phyloP scores from a whole-genome alignment of 2,888 invertebrate species.

The Seira musarum region DNA sequence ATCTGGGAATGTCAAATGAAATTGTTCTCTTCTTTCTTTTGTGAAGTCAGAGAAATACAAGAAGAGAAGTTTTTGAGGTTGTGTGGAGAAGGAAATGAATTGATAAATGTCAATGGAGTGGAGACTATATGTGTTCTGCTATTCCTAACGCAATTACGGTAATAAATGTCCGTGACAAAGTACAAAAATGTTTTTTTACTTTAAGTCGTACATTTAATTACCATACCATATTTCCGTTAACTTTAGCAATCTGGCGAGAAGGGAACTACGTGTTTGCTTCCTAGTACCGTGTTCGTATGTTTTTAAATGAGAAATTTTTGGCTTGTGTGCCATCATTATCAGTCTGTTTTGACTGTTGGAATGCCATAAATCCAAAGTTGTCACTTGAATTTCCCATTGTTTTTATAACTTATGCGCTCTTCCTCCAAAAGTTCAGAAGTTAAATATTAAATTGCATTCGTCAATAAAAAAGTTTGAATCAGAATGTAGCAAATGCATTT shows the following conservation, averaged over 20 bases:
- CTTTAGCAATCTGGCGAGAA: too few species aligned
- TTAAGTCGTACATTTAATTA: too few species aligned
- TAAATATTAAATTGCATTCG: too few species aligned
- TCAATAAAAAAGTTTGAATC: too few species aligned
- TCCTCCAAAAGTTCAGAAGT: too few species aligned
- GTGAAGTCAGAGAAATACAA: neutral
- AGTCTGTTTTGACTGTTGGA: constrained; percentile 47
- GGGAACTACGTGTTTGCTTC: too few species aligned
- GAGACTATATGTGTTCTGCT: neutral
- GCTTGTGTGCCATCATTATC: constrained; percentile 44
- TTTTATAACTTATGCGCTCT: neutral
- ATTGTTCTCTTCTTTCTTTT: neutral
- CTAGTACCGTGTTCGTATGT: too few species aligned
- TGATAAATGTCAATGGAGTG: constrained; percentile 31
- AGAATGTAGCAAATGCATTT: too few species aligned
- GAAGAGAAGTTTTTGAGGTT: too few species aligned
- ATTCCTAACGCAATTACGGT: constrained; percentile 16
- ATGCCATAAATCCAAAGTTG: constrained; percentile 50
- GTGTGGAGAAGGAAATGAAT: neutral
- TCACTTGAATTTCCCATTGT: constrained; percentile 30
- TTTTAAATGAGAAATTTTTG: constrained; percentile 11
- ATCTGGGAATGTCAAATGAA: constrained; percentile 27
- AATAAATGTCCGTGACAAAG: constrained; percentile 17
- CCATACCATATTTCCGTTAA: too few species aligned
- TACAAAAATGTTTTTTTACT: too few species aligned